phyloP scores from a whole-genome alignment of 1,140 invertebrate species.

The Drosophila asahinai region DNA sequence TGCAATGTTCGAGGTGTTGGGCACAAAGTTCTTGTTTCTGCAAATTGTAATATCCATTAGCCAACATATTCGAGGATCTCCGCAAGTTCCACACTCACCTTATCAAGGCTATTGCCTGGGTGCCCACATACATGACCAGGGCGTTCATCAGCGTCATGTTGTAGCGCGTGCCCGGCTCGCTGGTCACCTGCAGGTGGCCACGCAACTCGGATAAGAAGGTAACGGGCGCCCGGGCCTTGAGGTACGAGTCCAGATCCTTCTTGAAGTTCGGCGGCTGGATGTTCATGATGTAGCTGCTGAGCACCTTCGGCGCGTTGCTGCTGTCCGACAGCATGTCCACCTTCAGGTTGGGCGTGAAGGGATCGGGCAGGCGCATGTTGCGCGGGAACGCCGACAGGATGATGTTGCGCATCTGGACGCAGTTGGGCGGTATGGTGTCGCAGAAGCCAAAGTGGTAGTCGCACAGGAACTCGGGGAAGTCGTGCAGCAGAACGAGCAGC shows the following conservation, averaged over 20 bases:
- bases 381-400: slow-evolving; percentile 98
- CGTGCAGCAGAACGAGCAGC: slow-evolving; percentile 97
- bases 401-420: slow-evolving; percentile 99
- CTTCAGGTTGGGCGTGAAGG: slow-evolving; percentile 98
- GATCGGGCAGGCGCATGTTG: slow-evolving; percentile 99
- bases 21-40: slow-evolving; percentile 93
- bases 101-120: slow-evolving; percentile 96
- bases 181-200: slow-evolving; percentile 93
- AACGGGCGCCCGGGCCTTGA: slow-evolving; percentile 97
- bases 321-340: slow-evolving; percentile 97
- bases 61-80: neutral
- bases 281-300: slow-evolving; percentile 94
- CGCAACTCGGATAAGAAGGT: slow-evolving; percentile 97
- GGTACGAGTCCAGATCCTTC: slow-evolving; percentile 98
- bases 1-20: slow-evolving; percentile 97
- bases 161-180: slow-evolving; percentile 95
- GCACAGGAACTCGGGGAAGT: slow-evolving; percentile 99
- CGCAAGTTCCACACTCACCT: slow-evolving; percentile 46
- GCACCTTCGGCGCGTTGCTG: slow-evolving; percentile 93
- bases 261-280: slow-evolving; percentile 96
- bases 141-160: slow-evolving; percentile 99
- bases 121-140: slow-evolving; percentile 98
- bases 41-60: neutral
- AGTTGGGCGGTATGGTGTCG: slow-evolving; percentile 99
- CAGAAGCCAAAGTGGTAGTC: slow-evolving; percentile 99